Percentiles rank a stretch among this genome's conserved stretches.
These are phyloP conservation scores for Anoplolepis gracilipes DNA, from an alignment of 1,140 invertebrate species.

Conservation along the genomic window DNA sequence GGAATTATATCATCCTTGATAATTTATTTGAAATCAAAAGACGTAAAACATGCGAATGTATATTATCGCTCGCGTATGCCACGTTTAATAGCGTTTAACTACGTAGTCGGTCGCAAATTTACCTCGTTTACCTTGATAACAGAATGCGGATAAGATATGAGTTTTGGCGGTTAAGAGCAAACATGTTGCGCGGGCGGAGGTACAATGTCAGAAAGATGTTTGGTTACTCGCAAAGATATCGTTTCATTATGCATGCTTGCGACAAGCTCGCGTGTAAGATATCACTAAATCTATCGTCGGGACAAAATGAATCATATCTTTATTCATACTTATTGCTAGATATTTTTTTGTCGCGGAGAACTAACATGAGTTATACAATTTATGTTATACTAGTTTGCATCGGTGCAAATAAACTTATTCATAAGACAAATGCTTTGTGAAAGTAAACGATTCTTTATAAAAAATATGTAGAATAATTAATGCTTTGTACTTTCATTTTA, in stretches of 20 bases:
- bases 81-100: conserved; percentile 62
- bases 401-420: background rate
- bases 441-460: too few relatives aligned
- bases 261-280: background rate
- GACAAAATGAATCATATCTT: background rate
- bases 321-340: background rate
- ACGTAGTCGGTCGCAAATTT: conserved; percentile 69
- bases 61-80: conserved; percentile 24
- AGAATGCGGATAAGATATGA: conserved; percentile 69
- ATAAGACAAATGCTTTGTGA: background rate
- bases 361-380: background rate
- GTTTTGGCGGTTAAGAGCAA: conserved; percentile 58
- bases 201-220: conserved; percentile 33
- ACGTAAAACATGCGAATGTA: conserved; percentile 35
- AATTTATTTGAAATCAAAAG: conserved; percentile 66
- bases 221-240: background rate
- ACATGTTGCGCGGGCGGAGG: conserved; percentile 47
- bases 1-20: background rate
- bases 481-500: too few relatives aligned
- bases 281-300: background rate
- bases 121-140: conserved; percentile 70
- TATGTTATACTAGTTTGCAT: background rate
- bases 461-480: too few relatives aligned
- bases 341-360: background rate
- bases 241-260: conserved; percentile 36